A percentile compares a stretch with the other conserved stretches of the same genome.
Evolutionary conservation across 2,888 invertebrate genomes (phyloP).

Genomic region (Sinotaia quadrata): DNA sequence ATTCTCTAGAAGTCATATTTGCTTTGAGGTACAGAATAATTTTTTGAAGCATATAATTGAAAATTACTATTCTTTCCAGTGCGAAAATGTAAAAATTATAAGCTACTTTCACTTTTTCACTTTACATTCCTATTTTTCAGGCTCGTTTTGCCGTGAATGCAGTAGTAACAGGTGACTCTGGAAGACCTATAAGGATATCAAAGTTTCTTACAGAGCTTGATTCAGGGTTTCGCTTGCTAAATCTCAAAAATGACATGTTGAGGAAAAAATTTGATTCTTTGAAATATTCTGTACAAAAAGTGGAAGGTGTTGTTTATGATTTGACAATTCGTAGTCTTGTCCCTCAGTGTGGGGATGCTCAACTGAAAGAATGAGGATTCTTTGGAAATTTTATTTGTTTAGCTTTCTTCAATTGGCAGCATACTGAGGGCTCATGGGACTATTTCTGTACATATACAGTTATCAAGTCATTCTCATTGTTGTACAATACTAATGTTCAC

Average conservation of each 20-base stretch:
- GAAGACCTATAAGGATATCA: conserved; percentile 85
- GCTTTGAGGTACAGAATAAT: no score
- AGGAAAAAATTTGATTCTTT: conserved; percentile 83
- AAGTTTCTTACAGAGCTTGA: conserved; percentile 89
- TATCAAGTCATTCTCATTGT: no score
- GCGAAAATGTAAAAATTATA: not conserved
- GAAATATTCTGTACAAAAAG: conserved; percentile 91
- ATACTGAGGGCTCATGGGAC: no score
- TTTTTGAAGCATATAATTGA: no score
- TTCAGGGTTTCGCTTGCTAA: conserved; percentile 89
- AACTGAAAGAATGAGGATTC: no score
- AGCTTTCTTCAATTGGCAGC: no score
- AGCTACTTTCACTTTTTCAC: not conserved
- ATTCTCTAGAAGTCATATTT: no score
- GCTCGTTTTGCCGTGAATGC: conserved; percentile 72
- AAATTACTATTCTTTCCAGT: no score
- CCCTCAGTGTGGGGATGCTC: conserved; percentile 42
- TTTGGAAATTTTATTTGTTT: no score
- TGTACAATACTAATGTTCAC: no score
- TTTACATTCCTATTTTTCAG: conserved; percentile 52
- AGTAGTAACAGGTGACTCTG: conserved; percentile 82
- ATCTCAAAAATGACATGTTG: conserved; percentile 91
- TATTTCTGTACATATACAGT: no score
- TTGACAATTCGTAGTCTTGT: conserved; percentile 67
- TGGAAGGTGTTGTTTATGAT: conserved; percentile 77